Evolutionary conservation across 1,140 invertebrate species (phyloP), one percentile per base, ranked within the genome.

Genomic region (Chironomus striatipennis): DNA sequence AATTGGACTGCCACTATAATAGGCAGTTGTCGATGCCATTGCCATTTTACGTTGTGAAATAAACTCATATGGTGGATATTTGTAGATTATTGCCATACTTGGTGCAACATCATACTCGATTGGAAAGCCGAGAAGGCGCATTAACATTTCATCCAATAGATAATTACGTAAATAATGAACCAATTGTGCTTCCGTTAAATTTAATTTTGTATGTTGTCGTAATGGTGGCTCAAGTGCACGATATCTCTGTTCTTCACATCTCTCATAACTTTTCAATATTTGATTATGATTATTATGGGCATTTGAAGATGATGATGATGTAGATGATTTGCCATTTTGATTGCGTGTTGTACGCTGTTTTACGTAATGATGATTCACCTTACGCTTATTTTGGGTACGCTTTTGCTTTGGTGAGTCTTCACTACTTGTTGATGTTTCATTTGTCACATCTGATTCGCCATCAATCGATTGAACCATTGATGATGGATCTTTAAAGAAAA

Each of bases 111-210:
- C 84, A 74, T 87, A 86, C 43, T 89, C 86, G 0, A 91, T 79
- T 0, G 93, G 94, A 80, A 88, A 96, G 0, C 92, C 92, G 75
- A 92, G 85, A 6, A 87, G 83, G 15, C 86, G 83, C 75, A 94
- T 83, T 74, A 92, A 85, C 42, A 90, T 86, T 2, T 85, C 83
- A 2, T 85, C 85, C 21, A 95, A 82, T 0, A 90, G 77, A 79
- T 93, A 91, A 10, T 82, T 82, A 0, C 81, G 81, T 20, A 92
- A 77, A 9, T 85, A 78, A 7, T 84, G 74, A 8, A 81, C 79
- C 12, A 89, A 67, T 1, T 79, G 76, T 0, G 57, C 75, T 72
- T 88, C 85, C 12, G 77, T 77, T 9, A 86, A 74, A 7, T 82
- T 80, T 24, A 85, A 75, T 47, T 81, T 81, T 9, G 76, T 76